Evolutionary conservation across 2,797 vertebrate genomes (phyloP).

Genomic region (Ptychobarbus kaznakovi): DNA sequence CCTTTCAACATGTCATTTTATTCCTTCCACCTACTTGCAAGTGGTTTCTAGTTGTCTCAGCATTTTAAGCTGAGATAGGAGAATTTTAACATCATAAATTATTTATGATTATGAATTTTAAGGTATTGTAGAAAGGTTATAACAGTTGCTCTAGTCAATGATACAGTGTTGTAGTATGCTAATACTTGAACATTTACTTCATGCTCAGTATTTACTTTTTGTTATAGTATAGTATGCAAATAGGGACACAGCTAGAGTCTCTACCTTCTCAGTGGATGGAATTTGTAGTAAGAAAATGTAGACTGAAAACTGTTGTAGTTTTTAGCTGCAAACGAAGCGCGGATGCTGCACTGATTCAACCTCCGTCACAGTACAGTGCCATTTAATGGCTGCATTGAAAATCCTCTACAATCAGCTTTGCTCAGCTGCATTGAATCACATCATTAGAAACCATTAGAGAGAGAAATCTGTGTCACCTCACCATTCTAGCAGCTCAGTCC

Average conservation of each 20-base stretch:
- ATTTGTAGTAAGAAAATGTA: background rate
- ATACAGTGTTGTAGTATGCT: background rate
- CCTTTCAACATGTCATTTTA: background rate
- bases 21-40: background rate
- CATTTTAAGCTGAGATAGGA: background rate
- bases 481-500: slow-evolving; percentile 8
- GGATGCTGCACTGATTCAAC: slow-evolving; percentile 29
- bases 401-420: slow-evolving; percentile 13
- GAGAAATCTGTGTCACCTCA: slow-evolving; percentile 35
- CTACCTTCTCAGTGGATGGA: background rate
- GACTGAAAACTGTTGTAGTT: background rate
- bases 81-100: background rate
- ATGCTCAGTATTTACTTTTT: background rate
- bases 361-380: slow-evolving; percentile 19
- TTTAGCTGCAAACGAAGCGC: slow-evolving; percentile 6
- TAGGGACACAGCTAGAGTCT: background rate
- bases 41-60: background rate
- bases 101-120: background rate
- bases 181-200: background rate
- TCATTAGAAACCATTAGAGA: slow-evolving; percentile 47
- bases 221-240: background rate
- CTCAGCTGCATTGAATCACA: slow-evolving; percentile 34
- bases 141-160: too few relatives aligned
- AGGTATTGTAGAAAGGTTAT: background rate
- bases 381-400: slow-evolving; percentile 24